These are phyloP conservation scores for Leptopilina drosophilae DNA, from an alignment of 2,888 invertebrate genomes.

Conservation along the genomic window DNA sequence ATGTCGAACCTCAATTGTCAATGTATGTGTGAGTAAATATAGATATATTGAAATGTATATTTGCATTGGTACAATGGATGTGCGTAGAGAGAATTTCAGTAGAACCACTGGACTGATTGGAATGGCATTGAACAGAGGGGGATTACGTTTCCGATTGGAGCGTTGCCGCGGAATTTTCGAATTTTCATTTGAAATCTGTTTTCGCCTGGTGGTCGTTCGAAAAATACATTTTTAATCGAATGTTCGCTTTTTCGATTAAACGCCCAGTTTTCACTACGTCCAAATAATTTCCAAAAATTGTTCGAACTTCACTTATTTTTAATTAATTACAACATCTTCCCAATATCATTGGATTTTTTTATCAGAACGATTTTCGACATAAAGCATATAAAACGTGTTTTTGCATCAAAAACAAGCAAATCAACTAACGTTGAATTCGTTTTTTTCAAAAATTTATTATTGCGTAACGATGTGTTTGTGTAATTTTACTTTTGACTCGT, in stretches of 20 bases:
- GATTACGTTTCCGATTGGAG: slow-evolving; percentile 68
- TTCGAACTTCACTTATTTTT: not conserved
- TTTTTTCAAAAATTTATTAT: not conserved
- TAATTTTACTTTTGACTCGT: too few species aligned
- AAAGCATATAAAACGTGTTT: slow-evolving; percentile 3
- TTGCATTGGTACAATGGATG: slow-evolving; percentile 47
- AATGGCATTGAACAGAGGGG: slow-evolving; percentile 67
- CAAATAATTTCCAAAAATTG: not conserved
- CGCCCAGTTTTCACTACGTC: not conserved
- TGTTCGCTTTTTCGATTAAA: slow-evolving; percentile 17
- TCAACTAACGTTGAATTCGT: not conserved
- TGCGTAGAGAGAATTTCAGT: slow-evolving; percentile 68
- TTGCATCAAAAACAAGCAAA: not conserved
- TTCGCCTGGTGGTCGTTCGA: slow-evolving; percentile 36
- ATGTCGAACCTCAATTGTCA: slow-evolving; percentile 26
- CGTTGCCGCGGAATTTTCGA: slow-evolving; percentile 63
- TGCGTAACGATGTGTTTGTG: too few species aligned
- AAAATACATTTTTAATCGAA: slow-evolving; percentile 43
- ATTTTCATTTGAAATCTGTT: slow-evolving; percentile 50
- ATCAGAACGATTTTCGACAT: not conserved
- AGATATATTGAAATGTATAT: slow-evolving; percentile 47
- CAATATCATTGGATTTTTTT: too few species aligned
- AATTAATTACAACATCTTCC: not conserved
- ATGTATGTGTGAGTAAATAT: slow-evolving; percentile 20
- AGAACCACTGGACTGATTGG: slow-evolving; percentile 67